phyloP scores from a whole-genome alignment of 2,888 invertebrate genomes.

The Tortrix viridana region DNA sequence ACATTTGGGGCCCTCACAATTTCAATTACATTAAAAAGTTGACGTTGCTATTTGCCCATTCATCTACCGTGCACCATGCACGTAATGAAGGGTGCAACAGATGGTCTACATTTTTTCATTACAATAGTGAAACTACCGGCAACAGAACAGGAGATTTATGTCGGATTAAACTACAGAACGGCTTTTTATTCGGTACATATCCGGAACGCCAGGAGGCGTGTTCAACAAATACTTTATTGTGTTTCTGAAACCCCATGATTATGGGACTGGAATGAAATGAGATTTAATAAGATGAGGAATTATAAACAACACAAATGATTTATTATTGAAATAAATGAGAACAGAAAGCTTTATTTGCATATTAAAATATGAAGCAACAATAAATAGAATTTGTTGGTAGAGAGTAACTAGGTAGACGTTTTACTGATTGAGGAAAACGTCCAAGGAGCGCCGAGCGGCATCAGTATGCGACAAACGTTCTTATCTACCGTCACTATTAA shows the following conservation, averaged over 20 bases:
- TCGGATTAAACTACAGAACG: slow-evolving; percentile 76
- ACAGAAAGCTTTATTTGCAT: slow-evolving; percentile 4
- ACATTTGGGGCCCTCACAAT: slow-evolving; percentile 74
- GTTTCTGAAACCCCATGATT: slow-evolving; percentile 61
- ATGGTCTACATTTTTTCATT: slow-evolving; percentile 81
- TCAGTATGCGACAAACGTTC: slow-evolving; percentile 70
- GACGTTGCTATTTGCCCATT: slow-evolving; percentile 68
- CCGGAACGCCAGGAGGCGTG: slow-evolving; percentile 75
- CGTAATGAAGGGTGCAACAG: slow-evolving; percentile 83
- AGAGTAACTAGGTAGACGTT: slow-evolving; percentile 13
- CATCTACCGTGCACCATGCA: slow-evolving; percentile 65
- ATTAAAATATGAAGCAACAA: slow-evolving; percentile 5
- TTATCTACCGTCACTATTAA: slow-evolving; percentile 75
- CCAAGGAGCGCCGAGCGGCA: slow-evolving; percentile 47
- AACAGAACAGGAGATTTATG: slow-evolving; percentile 74
- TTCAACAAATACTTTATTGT: slow-evolving; percentile 69
- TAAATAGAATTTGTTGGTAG: slow-evolving; percentile 6
- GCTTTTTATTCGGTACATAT: slow-evolving; percentile 75
- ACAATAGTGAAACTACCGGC: slow-evolving; percentile 71
- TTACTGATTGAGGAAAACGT: slow-evolving; percentile 27
- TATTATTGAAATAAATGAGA: neutral
- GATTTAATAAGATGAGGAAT: slow-evolving; percentile 38
- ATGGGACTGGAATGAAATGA: slow-evolving; percentile 44
- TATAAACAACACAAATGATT: slow-evolving; percentile 32
- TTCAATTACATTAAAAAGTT: slow-evolving; percentile 83